Percentiles rank a stretch among this genome's conserved stretches.
Conservation (phyloP, 2,888 invertebrate species). For the Epistrophe eligans region DNA sequence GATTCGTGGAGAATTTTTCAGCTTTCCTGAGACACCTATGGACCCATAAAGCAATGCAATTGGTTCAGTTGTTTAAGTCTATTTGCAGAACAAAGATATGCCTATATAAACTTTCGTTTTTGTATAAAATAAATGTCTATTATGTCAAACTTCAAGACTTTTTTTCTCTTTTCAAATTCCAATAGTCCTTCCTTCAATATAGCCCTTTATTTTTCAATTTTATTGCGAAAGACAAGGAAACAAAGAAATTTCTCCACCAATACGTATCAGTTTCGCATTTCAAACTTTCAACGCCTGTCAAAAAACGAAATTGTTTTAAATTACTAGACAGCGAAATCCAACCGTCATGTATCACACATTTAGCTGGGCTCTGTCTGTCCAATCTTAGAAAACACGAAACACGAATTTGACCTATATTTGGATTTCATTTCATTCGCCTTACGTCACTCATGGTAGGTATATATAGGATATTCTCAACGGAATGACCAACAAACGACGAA, state of each 20-base stretch:
- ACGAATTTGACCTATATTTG: conserved; percentile 49
- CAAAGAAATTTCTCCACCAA: background rate
- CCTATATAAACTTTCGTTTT: no score
- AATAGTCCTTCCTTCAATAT: background rate
- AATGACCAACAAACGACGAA: background rate
- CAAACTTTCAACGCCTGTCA: conserved; percentile 6
- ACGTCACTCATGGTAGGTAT: background rate
- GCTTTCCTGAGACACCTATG: no score
- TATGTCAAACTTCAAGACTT: no score
- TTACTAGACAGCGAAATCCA: background rate
- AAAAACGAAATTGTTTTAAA: background rate
- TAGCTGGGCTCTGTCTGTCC: conserved; percentile 18
- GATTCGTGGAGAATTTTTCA: no score
- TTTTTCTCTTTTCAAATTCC: background rate
- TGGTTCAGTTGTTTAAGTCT: no score
- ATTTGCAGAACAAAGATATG: no score
- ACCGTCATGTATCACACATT: conserved; percentile 26
- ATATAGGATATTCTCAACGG: no score
- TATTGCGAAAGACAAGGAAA: background rate
- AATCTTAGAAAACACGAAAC: background rate
- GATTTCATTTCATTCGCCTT: conserved; percentile 21
- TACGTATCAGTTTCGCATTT: conserved; percentile 7
- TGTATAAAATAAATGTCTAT: no score
- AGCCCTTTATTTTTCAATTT: background rate
- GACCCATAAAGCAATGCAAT: no score